Evolutionary conservation across 2,888 invertebrate genomes (phyloP).

Genomic region (Eupeodes latifasciatus): DNA sequence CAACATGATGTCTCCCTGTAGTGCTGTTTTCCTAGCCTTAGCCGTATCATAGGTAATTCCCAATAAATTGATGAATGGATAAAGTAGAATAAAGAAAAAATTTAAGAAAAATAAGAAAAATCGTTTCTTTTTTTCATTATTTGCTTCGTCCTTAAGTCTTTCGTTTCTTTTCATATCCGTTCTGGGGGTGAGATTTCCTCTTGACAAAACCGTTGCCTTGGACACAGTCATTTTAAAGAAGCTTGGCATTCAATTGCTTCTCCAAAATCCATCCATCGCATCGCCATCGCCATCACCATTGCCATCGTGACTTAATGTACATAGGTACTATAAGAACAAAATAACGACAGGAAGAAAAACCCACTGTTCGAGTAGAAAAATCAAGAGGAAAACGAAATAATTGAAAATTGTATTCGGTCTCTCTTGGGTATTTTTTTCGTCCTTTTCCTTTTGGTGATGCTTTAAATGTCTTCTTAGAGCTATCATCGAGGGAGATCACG

Average conservation of each 20-base stretch:
- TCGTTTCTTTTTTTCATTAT: constrained; percentile 7
- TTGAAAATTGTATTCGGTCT: constrained; percentile 67
- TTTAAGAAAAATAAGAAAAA: constrained; percentile 5
- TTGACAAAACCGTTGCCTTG: constrained; percentile 41
- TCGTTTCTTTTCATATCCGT: constrained; percentile 15
- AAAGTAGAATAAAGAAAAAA: constrained; percentile 8
- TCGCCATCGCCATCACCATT: neutral
- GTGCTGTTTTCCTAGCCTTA: constrained; percentile 13
- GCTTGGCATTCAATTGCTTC: constrained; percentile 69
- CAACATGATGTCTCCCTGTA: constrained; percentile 40
- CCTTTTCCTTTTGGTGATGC: constrained; percentile 18
- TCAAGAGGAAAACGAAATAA: constrained; percentile 64
- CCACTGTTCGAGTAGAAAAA: constrained; percentile 30
- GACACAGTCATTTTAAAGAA: constrained; percentile 57
- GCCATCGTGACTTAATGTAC: neutral
- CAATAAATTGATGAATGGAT: constrained; percentile 70
- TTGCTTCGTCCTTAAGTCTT: constrained; percentile 12
- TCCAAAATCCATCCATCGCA: constrained; percentile 48
- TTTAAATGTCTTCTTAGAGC: constrained; percentile 23
- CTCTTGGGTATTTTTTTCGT: constrained; percentile 33
- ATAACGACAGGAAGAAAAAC: neutral
- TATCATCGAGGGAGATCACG: neutral
- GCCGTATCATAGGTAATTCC: constrained; percentile 60
- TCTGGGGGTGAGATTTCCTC: constrained; percentile 20
- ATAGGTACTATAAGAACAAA: constrained; percentile 19